Base-by-base conservation (phyloP, 2,888 invertebrate genomes). In the Incurvaria masculella region DNA sequence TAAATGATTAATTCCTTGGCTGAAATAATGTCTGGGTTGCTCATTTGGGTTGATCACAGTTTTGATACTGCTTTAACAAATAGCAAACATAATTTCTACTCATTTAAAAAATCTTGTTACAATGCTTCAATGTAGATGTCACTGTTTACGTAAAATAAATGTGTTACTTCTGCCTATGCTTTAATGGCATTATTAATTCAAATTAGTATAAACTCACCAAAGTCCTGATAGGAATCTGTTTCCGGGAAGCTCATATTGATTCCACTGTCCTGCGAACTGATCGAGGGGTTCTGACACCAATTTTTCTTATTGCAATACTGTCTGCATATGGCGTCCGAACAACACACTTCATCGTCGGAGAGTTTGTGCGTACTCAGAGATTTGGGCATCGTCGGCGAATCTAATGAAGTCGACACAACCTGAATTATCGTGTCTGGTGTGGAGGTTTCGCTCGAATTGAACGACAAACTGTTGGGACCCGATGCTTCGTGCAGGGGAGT, bases 181-280 rank as follows among this genome's bases (percentile, higher is more conserved):
- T n/a, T n/a, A n/a, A n/a, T n/a, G n/a, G n/a, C n/a, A n/a, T n/a
- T n/a, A n/a, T n/a, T n/a, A n/a, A n/a, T n/a, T n/a, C n/a, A n/a
- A n/a, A n/a, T n/a, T n/a, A n/a, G n/a, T 41, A 38, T 27, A 44
- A 16, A 61, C 76, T 69, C 59, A 79, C 76, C 76, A 49, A 70
- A 68, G 49, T 79, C 76, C 51, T 69, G 57, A 59, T 68, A 81
- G n/a, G 82, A 75, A 49, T 88, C 87, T 11, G 81, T 81, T 56
- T 89, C 88, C 44, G 85, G 83, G 64, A 87, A 88, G 11, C 85
- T 83, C 68, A 89, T 72, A 61, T 89, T 89, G 49, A 89, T 89
- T 1, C 89, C 89, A 57, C 88, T 89, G 62, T 89, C 89, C 63
- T 88, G 88, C 4, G 88, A 88, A 59, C 88, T 88, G 46, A 86